Percentiles rank a stretch among this genome's conserved stretches.
These are phyloP conservation scores for Poecile atricapillus DNA, from an alignment of 2,113 vertebrate genomes.

Conservation along the genomic window DNA sequence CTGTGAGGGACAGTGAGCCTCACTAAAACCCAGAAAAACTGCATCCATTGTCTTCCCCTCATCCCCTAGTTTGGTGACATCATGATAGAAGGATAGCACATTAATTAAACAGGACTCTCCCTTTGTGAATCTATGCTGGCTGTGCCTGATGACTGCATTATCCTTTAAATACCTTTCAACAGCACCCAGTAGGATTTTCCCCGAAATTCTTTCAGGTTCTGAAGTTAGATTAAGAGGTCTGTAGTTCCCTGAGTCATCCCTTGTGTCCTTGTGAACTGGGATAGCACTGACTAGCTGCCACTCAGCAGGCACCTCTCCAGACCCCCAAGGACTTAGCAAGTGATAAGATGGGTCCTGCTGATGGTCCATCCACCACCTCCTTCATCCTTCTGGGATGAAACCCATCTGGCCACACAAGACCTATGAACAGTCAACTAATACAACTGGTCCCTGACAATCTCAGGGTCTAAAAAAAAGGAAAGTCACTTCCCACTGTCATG, in stretches of 20 bases:
- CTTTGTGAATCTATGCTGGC: background rate
- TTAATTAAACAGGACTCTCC: background rate
- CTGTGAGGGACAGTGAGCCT: background rate
- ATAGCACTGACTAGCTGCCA: background rate
- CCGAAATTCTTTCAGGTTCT: background rate
- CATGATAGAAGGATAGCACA: background rate
- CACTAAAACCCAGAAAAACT: background rate
- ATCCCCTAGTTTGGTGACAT: background rate
- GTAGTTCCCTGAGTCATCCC: background rate
- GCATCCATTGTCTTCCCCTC: background rate
- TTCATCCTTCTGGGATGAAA: background rate
- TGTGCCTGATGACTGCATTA: background rate
- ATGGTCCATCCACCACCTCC: too few relatives aligned
- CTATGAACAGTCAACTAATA: rapidly evolving
- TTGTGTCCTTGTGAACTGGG: background rate
- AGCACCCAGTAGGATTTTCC: background rate
- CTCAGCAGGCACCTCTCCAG: background rate
- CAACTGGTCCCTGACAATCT: background rate
- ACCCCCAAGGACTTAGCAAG: background rate
- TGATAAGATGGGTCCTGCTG: background rate
- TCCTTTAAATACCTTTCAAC: background rate
- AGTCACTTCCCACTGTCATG: background rate
- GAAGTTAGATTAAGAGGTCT: background rate
- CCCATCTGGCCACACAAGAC: too few relatives aligned
- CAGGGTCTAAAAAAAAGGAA: background rate